Base-by-base conservation (phyloP, 2,888 invertebrate genomes). In the Ctena decussata region DNA sequence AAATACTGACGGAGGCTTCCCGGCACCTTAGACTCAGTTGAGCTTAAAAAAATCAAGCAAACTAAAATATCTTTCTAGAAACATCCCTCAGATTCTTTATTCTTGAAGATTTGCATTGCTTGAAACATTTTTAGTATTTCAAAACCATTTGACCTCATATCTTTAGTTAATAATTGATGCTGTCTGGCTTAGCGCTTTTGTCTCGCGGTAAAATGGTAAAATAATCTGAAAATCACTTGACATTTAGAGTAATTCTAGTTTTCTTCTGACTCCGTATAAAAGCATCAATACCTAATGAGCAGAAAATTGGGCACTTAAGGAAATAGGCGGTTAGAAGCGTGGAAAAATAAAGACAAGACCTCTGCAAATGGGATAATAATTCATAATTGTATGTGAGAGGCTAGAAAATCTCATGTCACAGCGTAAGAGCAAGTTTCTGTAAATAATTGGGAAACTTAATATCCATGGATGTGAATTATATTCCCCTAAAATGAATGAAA, bases 281-380 rank as follows among this genome's bases (percentile, higher is more conserved):
- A 35, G 65, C 65, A 65, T 65, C 65, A 35, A 65, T 65, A 35
- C 65, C 65, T 35, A 65, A 65, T 35, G 65, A 83, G 82, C 69
- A 81, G 87, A 85, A 88, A 85, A 88, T 88, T 88, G 87, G 81
- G 65, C 79, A 74, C 87, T 85, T 82, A 85, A 85, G 85, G 85
- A 85, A 87, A 85, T 85, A 78, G 75, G 60, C 76, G 69, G 60
- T 60, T n/a, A 57, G 76, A 60, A 60, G 57, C 75, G 75, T 57
- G 75, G 57, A 37, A 32, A 73, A 73, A 46, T 46, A 73, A 73
- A 49, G 49, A 32, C 46, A 46, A 44, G 73, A 73, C 73, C 73
- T 49, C 39, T 8, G 21, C 24, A 46, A 73, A 73, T 46, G 44
- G 73, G 75, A 75, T 75, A 75, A 75, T 75, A 57, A 57, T 57